Evolutionary conservation across 1,140 invertebrate species (phyloP).

Genomic region (Lepidotrigona ventralis): DNA sequence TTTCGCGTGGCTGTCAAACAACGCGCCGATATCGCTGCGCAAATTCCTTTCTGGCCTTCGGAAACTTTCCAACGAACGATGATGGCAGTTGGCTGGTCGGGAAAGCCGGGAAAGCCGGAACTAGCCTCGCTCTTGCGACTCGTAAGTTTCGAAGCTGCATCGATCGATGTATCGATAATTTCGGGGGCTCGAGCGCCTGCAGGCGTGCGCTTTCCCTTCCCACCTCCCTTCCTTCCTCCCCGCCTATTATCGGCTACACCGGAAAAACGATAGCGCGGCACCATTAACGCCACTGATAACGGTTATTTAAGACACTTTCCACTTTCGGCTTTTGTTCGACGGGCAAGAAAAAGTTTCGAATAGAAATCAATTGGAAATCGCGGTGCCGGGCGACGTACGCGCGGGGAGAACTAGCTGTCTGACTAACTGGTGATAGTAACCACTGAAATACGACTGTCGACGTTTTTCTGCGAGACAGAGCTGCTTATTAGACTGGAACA

Average conservation of each 20-base stretch:
- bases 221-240: too few relatives aligned
- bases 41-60: constrained; percentile 15
- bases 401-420: not conserved
- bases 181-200: constrained; percentile 34
- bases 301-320: constrained; percentile 57
- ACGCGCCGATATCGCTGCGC: constrained; percentile 9
- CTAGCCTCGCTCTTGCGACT: constrained; percentile 44
- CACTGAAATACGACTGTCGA: constrained; percentile 26
- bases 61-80: not conserved
- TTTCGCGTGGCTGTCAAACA: constrained; percentile 16
- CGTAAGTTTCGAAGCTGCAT: constrained; percentile 43
- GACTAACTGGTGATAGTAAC: not conserved
- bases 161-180: constrained; percentile 62
- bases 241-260: constrained; percentile 53
- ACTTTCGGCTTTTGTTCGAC: constrained; percentile 46
- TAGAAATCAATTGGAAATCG: constrained; percentile 50
- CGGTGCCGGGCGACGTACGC: not conserved
- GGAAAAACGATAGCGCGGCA: constrained; percentile 61
- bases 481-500: constrained; percentile 35
- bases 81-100: not conserved
- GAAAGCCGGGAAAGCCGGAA: too few relatives aligned
- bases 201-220: constrained; percentile 25
- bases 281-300: constrained; percentile 65
- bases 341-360: constrained; percentile 40
- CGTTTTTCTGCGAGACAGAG: not conserved